Evolutionary conservation across 2,113 vertebrate species (phyloP).

Genomic region (Hyaena hyaena): DNA sequence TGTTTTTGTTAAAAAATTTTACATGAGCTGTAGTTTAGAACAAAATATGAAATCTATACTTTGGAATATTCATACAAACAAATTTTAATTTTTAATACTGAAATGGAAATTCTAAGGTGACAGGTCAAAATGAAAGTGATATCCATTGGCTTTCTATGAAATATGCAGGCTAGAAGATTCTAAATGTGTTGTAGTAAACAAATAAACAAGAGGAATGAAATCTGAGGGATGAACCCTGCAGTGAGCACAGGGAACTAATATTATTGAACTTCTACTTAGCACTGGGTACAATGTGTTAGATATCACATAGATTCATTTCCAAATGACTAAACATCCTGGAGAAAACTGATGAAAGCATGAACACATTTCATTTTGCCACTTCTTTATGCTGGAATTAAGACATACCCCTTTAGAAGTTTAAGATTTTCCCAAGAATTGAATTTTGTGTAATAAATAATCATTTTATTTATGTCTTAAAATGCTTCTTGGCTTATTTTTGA

Average conservation of each 20-base stretch:
- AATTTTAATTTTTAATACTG: neutral
- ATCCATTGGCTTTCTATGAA: neutral
- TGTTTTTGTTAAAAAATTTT: neutral
- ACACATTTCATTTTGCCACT: neutral
- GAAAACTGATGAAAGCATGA: neutral
- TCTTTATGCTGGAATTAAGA: neutral
- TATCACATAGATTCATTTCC: neutral
- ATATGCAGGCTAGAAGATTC: neutral
- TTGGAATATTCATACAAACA: neutral
- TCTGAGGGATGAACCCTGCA: neutral
- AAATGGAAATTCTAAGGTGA: conserved; percentile 4
- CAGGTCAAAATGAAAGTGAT: neutral
- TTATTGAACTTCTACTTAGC: neutral
- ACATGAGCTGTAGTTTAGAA: neutral
- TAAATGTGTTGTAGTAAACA: neutral
- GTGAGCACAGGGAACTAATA: neutral
- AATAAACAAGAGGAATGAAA: neutral
- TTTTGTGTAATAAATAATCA: neutral
- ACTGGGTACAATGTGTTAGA: neutral
- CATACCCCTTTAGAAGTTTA: neutral
- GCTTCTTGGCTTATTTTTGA: too few relatives aligned
- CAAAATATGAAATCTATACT: neutral
- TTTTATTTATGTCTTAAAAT: too few relatives aligned
- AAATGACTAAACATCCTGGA: neutral
- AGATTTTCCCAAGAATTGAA: neutral